These are phyloP conservation scores for Drosophila lacteicornis DNA, from an alignment of 1,140 invertebrate species.

Conservation along the genomic window DNA sequence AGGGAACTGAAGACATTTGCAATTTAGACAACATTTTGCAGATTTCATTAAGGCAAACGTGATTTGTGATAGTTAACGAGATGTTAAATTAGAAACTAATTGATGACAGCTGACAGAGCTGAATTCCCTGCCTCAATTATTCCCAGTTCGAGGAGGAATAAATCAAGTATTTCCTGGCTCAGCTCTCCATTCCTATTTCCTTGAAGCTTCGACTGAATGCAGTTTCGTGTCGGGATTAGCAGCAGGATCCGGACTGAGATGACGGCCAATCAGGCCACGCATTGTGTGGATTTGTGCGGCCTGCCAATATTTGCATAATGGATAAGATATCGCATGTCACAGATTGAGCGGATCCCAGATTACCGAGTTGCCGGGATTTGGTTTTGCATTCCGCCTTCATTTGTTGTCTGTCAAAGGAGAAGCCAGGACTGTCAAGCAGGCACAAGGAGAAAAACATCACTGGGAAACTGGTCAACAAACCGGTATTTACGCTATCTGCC, in stretches of 20 bases:
- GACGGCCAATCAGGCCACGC: slow-evolving; percentile 49
- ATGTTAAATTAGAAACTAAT: slow-evolving; percentile 13
- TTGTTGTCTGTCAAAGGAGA: slow-evolving; percentile 26
- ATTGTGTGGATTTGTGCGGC: slow-evolving; percentile 63
- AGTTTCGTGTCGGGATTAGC: slow-evolving; percentile 16
- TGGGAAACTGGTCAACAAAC: background rate
- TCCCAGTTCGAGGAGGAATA: background rate
- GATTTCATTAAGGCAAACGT: no score
- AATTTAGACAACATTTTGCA: background rate
- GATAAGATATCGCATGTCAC: slow-evolving; percentile 78
- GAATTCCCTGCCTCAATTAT: background rate
- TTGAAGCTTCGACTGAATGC: background rate
- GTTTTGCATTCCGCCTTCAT: slow-evolving; percentile 18
- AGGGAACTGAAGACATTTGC: background rate
- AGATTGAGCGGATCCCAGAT: slow-evolving; percentile 44
- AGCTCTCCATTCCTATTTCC: background rate
- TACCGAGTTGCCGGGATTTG: slow-evolving; percentile 12
- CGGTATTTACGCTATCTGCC: background rate
- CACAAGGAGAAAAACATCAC: background rate
- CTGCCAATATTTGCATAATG: slow-evolving; percentile 80
- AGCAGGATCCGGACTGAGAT: slow-evolving; percentile 2
- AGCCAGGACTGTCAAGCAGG: slow-evolving; percentile 31
- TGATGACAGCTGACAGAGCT: background rate
- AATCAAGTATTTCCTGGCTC: background rate
- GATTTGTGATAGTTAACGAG: background rate